These are phyloP conservation scores for Orchestia grillus DNA, from an alignment of 1,140 invertebrate species.

Conservation along the genomic window DNA sequence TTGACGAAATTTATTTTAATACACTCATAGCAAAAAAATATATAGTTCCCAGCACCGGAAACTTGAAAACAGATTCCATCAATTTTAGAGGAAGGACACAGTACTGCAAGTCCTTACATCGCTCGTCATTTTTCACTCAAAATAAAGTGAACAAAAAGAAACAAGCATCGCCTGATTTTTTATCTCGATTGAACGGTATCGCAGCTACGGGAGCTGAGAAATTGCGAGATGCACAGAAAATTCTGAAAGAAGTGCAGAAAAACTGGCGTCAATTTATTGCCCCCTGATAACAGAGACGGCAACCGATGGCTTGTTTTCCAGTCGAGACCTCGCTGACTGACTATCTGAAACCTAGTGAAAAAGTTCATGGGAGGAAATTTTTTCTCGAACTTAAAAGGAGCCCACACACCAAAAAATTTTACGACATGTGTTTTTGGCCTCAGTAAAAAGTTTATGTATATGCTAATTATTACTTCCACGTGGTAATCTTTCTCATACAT, in stretches of 20 bases:
- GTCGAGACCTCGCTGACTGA: neutral
- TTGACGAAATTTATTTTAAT: no score
- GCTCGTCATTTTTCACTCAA: neutral
- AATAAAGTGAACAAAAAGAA: neutral
- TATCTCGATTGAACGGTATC: neutral
- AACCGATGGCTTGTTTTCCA: conserved; percentile 47
- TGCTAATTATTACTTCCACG: neutral
- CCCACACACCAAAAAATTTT: neutral
- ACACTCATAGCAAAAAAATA: neutral
- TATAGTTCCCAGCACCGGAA: neutral
- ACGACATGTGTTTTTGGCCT: neutral
- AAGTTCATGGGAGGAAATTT: conserved; percentile 3
- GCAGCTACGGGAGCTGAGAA: neutral
- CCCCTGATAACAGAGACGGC: neutral
- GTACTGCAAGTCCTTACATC: neutral
- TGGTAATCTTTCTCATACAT: no score
- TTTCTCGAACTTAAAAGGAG: neutral
- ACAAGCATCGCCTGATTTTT: neutral
- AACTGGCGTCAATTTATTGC: conserved; percentile 29
- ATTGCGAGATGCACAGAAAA: conserved; percentile 23
- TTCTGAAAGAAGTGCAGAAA: neutral
- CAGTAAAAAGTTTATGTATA: neutral
- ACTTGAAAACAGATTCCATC: neutral
- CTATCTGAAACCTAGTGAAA: neutral
- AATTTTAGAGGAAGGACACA: neutral